Evolutionary conservation across 2,797 vertebrate species (phyloP).

Genomic region (Tapirus indicus): DNA sequence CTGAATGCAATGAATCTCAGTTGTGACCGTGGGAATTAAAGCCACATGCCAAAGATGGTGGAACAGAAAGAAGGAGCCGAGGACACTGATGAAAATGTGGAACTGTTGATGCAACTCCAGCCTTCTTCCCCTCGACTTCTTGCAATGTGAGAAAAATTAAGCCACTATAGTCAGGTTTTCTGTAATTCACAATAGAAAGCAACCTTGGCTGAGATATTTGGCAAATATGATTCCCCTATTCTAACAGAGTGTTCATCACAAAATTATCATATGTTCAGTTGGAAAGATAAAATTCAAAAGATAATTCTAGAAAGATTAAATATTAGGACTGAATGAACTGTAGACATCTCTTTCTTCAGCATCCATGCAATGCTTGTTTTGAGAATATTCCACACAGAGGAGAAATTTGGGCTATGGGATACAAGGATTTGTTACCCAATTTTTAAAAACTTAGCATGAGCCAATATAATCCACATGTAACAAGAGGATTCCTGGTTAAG

Average conservation of each 20-base stretch:
- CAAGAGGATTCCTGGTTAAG: not conserved
- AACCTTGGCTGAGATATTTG: not conserved
- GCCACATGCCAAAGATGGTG: not conserved
- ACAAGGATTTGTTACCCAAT: not conserved
- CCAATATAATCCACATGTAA: not conserved
- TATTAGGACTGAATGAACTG: not conserved
- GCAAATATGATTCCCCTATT: not conserved
- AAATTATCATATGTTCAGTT: not conserved
- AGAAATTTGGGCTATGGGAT: not conserved
- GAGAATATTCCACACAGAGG: not conserved
- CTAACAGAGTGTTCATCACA: not conserved
- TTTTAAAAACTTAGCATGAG: not conserved
- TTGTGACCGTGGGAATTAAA: not conserved
- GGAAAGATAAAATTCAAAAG: constrained; percentile 15
- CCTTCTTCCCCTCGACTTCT: not conserved
- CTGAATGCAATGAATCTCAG: not conserved
- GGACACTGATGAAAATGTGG: not conserved
- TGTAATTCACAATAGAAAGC: not conserved
- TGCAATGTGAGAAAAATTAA: not conserved
- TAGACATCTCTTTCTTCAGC: not conserved
- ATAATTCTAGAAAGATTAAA: constrained; percentile 27
- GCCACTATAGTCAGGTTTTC: not conserved
- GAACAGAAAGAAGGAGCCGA: not conserved
- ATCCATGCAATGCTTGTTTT: not conserved
- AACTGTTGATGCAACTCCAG: not conserved